Evolutionary conservation across 2,797 vertebrate species (phyloP), one percentile per base, ranked within the genome.

Genomic region (Hirundo rustica): DNA sequence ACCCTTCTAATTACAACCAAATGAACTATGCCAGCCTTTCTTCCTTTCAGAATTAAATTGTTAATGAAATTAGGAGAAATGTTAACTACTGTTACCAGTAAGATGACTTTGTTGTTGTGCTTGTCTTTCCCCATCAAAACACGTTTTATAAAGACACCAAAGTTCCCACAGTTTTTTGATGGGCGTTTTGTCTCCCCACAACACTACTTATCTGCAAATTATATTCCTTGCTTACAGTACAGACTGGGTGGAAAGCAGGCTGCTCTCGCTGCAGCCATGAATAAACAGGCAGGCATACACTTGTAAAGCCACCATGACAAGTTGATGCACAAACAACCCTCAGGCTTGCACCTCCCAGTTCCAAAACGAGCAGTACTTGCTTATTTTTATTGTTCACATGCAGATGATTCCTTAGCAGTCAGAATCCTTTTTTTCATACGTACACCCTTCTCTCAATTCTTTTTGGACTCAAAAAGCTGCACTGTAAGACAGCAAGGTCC

Each of bases 281-380:
- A 91, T 44, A 92, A 95, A 95, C 71, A 93, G 92, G 57, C 93
- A 95, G 78, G 96, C 68, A 91, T 45, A 64, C 81, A 64, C 94
- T 96, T 96, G 93, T 82, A 93, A 93, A 95, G 84, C 88, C 80
- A 87, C 95, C 85, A 58, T 13, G 84, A 91, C 84, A 95, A 92
- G 93, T 67, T 79, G 92, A 85, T 77, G 78, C 94, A 83, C 78
- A 91, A 94, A 93, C 68, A 89, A 40, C 86, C 78, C 84, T 85
- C 55, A 47, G 92, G 84, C 88, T 71, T 79, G 42, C 78, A 83
- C 81, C 88, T 96, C 84, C 77, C 91, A 27, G 71, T 51, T 92
- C 88, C 92, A 91, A 92, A 95, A 88, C 1, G 11, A 61, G 17
- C 60, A 62, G 32, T 66, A 51, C 77, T 77, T 83, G 60, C 54